phyloP scores from a whole-genome alignment of 1,140 invertebrate genomes.

The Tetragonula clypearis region DNA sequence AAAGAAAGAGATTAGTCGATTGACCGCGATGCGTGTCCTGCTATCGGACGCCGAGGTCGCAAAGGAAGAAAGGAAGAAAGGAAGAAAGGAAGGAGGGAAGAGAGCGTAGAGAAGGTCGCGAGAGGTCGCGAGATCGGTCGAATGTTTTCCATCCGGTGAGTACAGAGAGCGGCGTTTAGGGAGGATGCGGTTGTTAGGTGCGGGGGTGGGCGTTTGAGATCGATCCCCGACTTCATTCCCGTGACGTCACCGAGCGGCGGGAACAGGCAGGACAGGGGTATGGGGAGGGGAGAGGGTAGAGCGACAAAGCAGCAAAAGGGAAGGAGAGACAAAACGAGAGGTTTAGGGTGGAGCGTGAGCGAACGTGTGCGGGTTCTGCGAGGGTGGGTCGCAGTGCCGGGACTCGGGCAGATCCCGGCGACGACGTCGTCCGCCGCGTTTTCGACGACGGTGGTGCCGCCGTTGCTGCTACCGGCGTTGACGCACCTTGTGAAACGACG shows the following conservation, averaged over 20 bases:
- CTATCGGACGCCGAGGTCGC: too few relatives aligned
- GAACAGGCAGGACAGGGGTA: conserved; percentile 29
- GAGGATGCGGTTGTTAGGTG: conserved; percentile 21
- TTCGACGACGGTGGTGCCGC: conserved; percentile 47
- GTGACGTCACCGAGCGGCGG: conserved; percentile 61
- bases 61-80: too few relatives aligned
- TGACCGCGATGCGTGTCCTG: background rate
- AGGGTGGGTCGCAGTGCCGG: conserved; percentile 32
- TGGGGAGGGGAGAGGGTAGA: background rate
- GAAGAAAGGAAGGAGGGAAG: too few relatives aligned
- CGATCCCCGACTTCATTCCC: conserved; percentile 67
- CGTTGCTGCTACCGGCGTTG: conserved; percentile 15
- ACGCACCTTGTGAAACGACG: conserved; percentile 40
- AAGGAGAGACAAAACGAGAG: conserved; percentile 18
- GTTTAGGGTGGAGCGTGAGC: background rate
- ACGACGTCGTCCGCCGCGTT: conserved; percentile 30
- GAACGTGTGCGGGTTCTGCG: background rate
- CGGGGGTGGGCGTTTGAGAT: conserved; percentile 55
- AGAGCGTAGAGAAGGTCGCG: background rate
- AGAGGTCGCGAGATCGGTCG: conserved; percentile 36
- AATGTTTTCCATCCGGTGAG: conserved; percentile 62
- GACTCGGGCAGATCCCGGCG: conserved; percentile 57
- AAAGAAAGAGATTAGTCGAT: too few relatives aligned
- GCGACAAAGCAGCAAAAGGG: conserved; percentile 8
- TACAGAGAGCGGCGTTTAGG: conserved; percentile 26